Percentiles rank a stretch among this genome's conserved stretches.
Conservation (phyloP, 2,113 vertebrate species). For the Eulemur rufifrons region DNA sequence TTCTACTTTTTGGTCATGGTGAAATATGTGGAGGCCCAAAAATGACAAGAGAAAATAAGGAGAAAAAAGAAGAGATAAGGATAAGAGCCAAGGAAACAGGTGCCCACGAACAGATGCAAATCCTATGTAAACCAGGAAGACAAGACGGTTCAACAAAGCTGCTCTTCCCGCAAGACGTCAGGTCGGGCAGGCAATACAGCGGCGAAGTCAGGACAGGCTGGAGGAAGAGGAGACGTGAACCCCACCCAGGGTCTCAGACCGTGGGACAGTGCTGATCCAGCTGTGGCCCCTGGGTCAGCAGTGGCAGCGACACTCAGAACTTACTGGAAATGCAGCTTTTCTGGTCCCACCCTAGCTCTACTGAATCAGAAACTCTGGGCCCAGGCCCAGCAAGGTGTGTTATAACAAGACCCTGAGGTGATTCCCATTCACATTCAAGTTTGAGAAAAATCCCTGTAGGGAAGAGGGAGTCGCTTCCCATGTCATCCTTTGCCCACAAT, state of each 20-base stretch:
- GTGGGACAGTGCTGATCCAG: too few species aligned
- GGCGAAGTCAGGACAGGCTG: neutral
- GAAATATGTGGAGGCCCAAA: slow-evolving; percentile 68
- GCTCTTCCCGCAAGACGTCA: too few species aligned
- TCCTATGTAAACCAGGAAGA: neutral
- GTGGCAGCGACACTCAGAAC: neutral
- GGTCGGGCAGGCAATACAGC: accelerated
- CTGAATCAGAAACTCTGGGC: neutral
- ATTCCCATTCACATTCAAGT: neutral
- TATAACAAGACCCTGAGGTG: too few species aligned
- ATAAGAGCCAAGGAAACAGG: neutral
- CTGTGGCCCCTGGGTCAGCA: neutral
- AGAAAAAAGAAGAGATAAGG: neutral
- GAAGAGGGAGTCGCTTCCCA: neutral
- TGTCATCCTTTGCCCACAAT: neutral
- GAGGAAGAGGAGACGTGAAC: accelerated
- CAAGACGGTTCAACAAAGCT: neutral
- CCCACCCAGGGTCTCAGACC: neutral
- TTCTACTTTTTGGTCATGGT: slow-evolving; percentile 72
- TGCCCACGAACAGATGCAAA: neutral
- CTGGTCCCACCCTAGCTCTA: too few species aligned
- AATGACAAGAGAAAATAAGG: slow-evolving; percentile 4
- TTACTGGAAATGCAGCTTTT: neutral
- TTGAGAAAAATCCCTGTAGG: neutral
- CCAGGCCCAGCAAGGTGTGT: accelerated